Percentiles rank a stretch among this genome's conserved stretches.
Conservation (phyloP, 2,113 vertebrate genomes). For the Toxotes chatareus region DNA sequence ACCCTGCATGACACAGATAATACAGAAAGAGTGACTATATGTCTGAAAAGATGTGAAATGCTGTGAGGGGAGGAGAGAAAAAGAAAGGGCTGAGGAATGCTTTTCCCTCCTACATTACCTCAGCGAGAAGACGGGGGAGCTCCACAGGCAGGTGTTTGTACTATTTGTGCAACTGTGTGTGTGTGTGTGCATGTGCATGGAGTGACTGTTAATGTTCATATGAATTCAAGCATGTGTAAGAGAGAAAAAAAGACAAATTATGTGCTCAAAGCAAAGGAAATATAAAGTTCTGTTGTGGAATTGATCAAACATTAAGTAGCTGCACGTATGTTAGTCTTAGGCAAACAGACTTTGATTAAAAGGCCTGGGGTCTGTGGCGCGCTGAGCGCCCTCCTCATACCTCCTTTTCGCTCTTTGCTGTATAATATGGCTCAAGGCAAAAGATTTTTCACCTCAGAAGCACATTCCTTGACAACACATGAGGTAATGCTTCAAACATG, state of each 20-base stretch:
- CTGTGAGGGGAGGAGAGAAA: slow-evolving; percentile 65
- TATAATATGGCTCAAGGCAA: slow-evolving; percentile 46
- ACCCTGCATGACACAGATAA: background rate
- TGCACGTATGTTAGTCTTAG: background rate
- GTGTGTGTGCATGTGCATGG: slow-evolving; percentile 5
- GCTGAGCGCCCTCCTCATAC: background rate
- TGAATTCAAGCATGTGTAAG: background rate
- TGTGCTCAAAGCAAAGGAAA: background rate
- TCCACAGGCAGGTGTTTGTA: slow-evolving; percentile 68
- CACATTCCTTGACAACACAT: slow-evolving; percentile 73
- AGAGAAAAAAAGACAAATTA: background rate
- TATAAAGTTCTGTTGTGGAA: background rate
- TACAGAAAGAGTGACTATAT: slow-evolving; percentile 38
- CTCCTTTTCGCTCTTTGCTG: slow-evolving; percentile 29
- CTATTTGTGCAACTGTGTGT: slow-evolving; percentile 16
- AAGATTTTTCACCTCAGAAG: slow-evolving; percentile 54
- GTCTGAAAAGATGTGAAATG: slow-evolving; percentile 48
- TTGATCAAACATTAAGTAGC: slow-evolving; percentile 18
- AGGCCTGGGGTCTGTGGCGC: background rate
- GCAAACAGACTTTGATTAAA: slow-evolving; percentile 21
- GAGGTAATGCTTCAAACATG: slow-evolving; percentile 73
- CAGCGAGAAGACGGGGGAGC: slow-evolving; percentile 49
- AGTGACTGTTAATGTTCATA: slow-evolving; percentile 2
- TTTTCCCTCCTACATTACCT: slow-evolving; percentile 76
- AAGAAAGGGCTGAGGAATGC: slow-evolving; percentile 57